Percentiles rank a stretch among this genome's conserved stretches.
These are phyloP conservation scores for Digitonthophagus gazella DNA, from an alignment of 2,888 invertebrate genomes.

Conservation along the genomic window DNA sequence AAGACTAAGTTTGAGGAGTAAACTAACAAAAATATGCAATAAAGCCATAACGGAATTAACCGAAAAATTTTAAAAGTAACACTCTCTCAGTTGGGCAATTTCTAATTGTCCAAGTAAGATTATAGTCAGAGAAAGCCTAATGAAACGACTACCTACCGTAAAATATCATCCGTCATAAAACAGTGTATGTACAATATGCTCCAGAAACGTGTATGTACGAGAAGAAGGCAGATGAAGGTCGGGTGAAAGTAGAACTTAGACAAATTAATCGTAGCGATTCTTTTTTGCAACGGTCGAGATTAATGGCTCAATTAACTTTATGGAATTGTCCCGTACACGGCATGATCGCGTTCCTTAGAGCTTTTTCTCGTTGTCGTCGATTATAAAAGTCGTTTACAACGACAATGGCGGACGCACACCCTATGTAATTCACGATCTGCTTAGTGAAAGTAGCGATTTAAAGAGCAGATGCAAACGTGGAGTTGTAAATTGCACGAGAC, in stretches of 20 bases:
- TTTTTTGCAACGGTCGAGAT: constrained; percentile 4
- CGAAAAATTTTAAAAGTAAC: too few relatives aligned
- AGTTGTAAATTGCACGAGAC: background rate
- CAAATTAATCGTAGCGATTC: constrained; percentile 22
- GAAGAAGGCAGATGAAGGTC: background rate
- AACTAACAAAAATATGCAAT: too few relatives aligned
- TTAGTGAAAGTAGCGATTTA: constrained; percentile 16
- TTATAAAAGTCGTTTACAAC: constrained; percentile 9
- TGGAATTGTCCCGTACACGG: constrained; percentile 3
- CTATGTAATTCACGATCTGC: constrained; percentile 10
- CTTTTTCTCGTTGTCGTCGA: constrained; percentile 8
- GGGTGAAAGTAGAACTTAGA: constrained; percentile 16
- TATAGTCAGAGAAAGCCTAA: background rate
- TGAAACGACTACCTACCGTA: background rate
- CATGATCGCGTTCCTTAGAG: background rate
- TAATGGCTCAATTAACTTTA: constrained; percentile 6
- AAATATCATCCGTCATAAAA: background rate
- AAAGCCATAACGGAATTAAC: too few relatives aligned
- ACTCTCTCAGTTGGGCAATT: too few relatives aligned
- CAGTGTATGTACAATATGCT: constrained; percentile 3
- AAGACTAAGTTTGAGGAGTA: too few relatives aligned
- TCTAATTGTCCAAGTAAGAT: background rate
- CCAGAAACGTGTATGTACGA: background rate
- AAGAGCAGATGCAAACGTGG: constrained; percentile 3
- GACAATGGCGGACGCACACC: constrained; percentile 1